Evolutionary conservation across 2,797 vertebrate species (phyloP).

Genomic region (Hozukius guyotensis): DNA sequence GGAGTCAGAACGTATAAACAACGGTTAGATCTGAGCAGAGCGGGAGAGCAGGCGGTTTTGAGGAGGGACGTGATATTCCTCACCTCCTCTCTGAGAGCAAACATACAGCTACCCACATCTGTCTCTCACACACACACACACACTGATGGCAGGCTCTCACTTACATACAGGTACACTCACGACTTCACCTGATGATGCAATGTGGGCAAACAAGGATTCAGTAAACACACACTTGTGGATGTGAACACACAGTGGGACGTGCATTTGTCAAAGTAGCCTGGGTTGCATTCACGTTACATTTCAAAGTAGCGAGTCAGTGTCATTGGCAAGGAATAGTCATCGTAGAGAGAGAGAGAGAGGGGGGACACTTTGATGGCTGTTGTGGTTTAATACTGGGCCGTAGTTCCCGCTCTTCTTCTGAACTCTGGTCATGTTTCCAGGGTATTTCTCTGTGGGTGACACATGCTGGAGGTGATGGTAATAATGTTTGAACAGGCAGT

Average conservation of each 20-base stretch:
- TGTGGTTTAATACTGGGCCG: constrained; percentile 15
- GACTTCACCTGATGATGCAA: constrained; percentile 54
- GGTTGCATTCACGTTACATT: constrained; percentile 35
- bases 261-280: constrained; percentile 39
- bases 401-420: constrained; percentile 20
- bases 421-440: constrained; percentile 15
- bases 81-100: constrained; percentile 76
- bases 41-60: constrained; percentile 68
- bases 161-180: constrained; percentile 27
- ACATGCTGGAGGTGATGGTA: constrained; percentile 23
- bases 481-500: constrained; percentile 45
- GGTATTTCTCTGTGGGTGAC: constrained; percentile 21
- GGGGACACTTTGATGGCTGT: constrained; percentile 10
- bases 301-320: constrained; percentile 50
- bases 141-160: constrained; percentile 31
- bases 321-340: constrained; percentile 21
- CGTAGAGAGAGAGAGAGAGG: neutral
- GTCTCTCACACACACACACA: constrained; percentile 34
- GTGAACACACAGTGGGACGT: constrained; percentile 37
- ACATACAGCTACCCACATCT: constrained; percentile 75
- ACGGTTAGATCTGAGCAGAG: constrained; percentile 63
- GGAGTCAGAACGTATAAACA: constrained; percentile 75
- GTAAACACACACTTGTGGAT: constrained; percentile 36
- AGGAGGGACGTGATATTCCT: constrained; percentile 76
- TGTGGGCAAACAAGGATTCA: constrained; percentile 31